Evolutionary conservation across 2,113 vertebrate species (phyloP).

Genomic region (Periophthalmus modestus): DNA sequence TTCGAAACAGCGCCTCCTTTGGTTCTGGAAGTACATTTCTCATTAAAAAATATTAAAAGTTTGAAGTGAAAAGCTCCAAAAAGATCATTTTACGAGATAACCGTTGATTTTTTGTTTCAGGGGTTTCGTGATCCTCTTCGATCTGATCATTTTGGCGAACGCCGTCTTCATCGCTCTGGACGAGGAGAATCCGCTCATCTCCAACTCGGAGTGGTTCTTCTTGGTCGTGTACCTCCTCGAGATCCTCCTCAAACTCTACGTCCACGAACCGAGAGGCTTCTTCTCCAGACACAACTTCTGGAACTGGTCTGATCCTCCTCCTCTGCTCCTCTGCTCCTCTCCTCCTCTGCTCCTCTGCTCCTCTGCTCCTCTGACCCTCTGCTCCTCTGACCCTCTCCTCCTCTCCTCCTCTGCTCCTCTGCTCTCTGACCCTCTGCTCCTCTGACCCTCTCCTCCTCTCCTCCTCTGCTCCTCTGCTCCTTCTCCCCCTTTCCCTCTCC

Average conservation of each 20-base stretch:
- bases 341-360: neutral
- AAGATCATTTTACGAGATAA: no score
- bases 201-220: constrained; percentile 87
- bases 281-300: constrained; percentile 88
- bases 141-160: constrained; percentile 90
- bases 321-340: no score
- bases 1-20: no score
- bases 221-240: constrained; percentile 86
- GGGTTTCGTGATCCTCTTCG: constrained; percentile 68
- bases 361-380: neutral
- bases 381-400: neutral
- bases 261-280: constrained; percentile 83
- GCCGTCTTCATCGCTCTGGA: constrained; percentile 92
- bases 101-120: constrained; percentile 17
- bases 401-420: neutral
- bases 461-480: no score
- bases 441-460: neutral
- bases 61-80: neutral
- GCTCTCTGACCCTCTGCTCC: neutral
- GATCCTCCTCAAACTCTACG: constrained; percentile 92
- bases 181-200: constrained; percentile 83
- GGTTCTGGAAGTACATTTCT: no score
- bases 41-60: no score
- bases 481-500: no score
- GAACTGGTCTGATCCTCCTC: constrained; percentile 85